A percentile compares a stretch with the other conserved stretches of the same genome.
Conservation (phyloP, 2,113 vertebrate species). For the Gymnarchus niloticus region DNA sequence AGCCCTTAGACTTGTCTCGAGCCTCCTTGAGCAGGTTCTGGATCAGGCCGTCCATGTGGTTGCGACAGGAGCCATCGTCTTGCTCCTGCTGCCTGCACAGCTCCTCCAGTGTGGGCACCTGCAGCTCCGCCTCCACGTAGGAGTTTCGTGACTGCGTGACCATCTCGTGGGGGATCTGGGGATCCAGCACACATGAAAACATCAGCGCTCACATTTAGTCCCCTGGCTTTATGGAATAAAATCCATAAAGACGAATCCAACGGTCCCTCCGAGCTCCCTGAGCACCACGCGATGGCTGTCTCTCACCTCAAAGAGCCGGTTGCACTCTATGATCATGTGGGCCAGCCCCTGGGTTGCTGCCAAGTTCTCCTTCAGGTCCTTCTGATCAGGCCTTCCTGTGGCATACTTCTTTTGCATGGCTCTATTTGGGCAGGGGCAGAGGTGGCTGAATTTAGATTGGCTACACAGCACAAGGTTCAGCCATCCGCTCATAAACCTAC, state of each 20-base stretch:
- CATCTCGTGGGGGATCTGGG: slow-evolving; percentile 88
- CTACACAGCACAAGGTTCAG: slow-evolving; percentile 11
- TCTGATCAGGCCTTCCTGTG: slow-evolving; percentile 91
- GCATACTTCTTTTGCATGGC: slow-evolving; percentile 95
- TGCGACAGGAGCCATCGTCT: slow-evolving; percentile 70
- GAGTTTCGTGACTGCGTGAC: slow-evolving; percentile 84
- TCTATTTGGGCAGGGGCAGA: slow-evolving; percentile 63
- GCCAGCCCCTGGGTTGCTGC: slow-evolving; percentile 92
- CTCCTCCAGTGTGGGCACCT: slow-evolving; percentile 76
- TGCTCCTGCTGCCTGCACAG: slow-evolving; percentile 80
- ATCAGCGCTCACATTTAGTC: not conserved
- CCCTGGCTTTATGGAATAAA: not conserved
- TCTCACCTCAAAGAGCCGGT: slow-evolving; percentile 87
- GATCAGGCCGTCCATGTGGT: slow-evolving; percentile 73
- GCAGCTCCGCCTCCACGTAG: slow-evolving; percentile 82
- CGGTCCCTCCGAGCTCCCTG: not conserved
- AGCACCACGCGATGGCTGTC: not conserved
- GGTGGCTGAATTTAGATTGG: slow-evolving; percentile 42
- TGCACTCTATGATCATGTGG: slow-evolving; percentile 94
- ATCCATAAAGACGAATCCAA: not conserved
- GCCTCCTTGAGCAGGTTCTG: slow-evolving; percentile 85
- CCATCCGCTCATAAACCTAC: slow-evolving; percentile 4
- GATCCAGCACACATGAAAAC: not conserved
- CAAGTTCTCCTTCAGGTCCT: slow-evolving; percentile 94
- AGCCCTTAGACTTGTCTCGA: slow-evolving; percentile 89